A percentile compares a stretch with the other conserved stretches of the same genome.
Evolutionary conservation across 2,797 vertebrate species (phyloP).

Genomic region (Anomalospiza imberbis): DNA sequence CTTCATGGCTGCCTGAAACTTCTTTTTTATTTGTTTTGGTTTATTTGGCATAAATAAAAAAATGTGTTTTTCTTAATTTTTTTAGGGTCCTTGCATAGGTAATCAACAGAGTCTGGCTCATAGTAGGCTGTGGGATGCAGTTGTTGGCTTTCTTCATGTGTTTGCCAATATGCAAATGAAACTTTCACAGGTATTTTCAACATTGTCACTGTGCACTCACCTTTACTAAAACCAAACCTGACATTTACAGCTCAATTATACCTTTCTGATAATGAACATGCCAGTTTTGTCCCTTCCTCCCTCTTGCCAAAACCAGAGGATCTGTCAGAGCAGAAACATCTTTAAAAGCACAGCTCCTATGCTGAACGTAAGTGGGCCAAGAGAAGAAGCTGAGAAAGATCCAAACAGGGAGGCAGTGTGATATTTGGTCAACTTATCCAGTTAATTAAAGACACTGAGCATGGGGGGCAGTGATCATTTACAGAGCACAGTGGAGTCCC

Average conservation of each 20-base stretch:
- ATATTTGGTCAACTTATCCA: neutral
- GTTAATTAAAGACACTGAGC: neutral
- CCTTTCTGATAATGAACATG: neutral
- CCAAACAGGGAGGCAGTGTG: neutral
- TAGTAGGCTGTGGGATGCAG: slow-evolving; percentile 95
- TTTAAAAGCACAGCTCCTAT: neutral
- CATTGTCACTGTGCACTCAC: neutral
- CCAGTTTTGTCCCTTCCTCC: neutral
- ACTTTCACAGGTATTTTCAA: slow-evolving; percentile 89
- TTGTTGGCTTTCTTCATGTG: slow-evolving; percentile 97
- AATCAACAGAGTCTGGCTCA: slow-evolving; percentile 98
- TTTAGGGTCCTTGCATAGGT: slow-evolving; percentile 91
- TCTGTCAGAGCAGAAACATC: neutral
- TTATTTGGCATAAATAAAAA: neutral
- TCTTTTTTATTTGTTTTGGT: neutral
- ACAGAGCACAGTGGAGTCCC: neutral
- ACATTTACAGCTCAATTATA: neutral
- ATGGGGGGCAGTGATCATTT: neutral
- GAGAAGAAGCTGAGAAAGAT: neutral
- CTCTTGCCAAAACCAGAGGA: neutral
- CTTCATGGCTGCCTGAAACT: neutral
- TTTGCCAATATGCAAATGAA: slow-evolving; percentile 99
- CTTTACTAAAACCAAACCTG: neutral
- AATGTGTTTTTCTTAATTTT: neutral
- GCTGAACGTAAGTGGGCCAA: neutral